Percentiles rank a stretch among this genome's conserved stretches.
phyloP scores from a whole-genome alignment of 2,113 vertebrate species.

The Xiphorhynchus elegans region DNA sequence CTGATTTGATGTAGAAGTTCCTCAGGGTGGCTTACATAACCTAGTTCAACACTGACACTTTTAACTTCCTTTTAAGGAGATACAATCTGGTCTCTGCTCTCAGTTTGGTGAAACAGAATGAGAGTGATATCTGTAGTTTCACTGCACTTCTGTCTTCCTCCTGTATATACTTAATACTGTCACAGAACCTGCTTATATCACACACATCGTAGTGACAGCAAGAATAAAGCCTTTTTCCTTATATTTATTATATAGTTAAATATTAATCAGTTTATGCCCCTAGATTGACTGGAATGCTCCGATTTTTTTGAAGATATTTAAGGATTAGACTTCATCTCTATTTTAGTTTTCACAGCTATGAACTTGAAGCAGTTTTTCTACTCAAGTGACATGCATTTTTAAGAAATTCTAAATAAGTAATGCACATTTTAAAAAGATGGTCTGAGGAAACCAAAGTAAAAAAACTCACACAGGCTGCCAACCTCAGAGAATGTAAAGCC shows the following conservation, averaged over 20 bases:
- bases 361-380: not conserved
- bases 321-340: not conserved
- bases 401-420: slow-evolving; percentile 39
- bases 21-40: not conserved
- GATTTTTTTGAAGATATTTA: not conserved
- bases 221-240: not conserved
- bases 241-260: not conserved
- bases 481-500: not conserved
- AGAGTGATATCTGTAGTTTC: not conserved
- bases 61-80: not conserved
- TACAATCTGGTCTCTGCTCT: not conserved
- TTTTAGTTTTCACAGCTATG: not conserved
- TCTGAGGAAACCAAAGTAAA: not conserved
- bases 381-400: slow-evolving; percentile 11
- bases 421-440: not conserved
- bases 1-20: not conserved
- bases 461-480: not conserved
- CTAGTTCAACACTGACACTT: not conserved
- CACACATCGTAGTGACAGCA: not conserved
- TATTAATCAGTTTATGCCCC: not conserved
- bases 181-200: not conserved
- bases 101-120: not conserved
- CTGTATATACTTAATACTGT: not conserved
- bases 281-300: not conserved
- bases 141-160: not conserved